A percentile compares a stretch with the other conserved stretches of the same genome.
Evolutionary conservation across 1,140 invertebrate species (phyloP).

Genomic region (Dryas iulia): DNA sequence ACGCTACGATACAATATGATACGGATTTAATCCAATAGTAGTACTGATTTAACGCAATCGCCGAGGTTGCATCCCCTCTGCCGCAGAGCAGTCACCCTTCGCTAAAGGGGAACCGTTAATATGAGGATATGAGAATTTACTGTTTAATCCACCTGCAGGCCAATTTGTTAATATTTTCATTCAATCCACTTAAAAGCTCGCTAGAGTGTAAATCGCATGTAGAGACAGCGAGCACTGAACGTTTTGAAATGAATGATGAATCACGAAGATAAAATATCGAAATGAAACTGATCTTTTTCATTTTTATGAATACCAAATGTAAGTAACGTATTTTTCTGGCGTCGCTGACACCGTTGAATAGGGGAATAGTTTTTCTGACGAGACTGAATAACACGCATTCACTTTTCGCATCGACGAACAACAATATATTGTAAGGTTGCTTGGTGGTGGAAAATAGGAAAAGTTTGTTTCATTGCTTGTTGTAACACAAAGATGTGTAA

Average conservation of each 20-base stretch:
- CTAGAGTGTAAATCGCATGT: constrained; percentile 28
- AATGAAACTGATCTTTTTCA: constrained; percentile 20
- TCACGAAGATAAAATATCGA: constrained; percentile 20
- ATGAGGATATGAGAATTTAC: constrained; percentile 79
- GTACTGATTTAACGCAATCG: constrained; percentile 74
- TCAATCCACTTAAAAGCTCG: constrained; percentile 74
- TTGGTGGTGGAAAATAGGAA: not conserved
- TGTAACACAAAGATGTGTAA: not conserved
- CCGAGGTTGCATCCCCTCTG: constrained; percentile 68
- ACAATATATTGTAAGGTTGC: constrained; percentile 3
- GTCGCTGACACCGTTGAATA: not conserved
- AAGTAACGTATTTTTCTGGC: constrained; percentile 7
- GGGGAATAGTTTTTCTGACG: not conserved
- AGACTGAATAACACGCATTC: constrained; percentile 3
- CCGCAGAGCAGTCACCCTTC: constrained; percentile 63
- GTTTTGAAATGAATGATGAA: constrained; percentile 32
- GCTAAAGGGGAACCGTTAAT: constrained; percentile 72
- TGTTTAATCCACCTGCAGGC: constrained; percentile 75
- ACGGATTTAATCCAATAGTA: constrained; percentile 65
- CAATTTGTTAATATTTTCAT: constrained; percentile 80
- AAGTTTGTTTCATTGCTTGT: not conserved
- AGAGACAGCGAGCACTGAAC: constrained; percentile 22
- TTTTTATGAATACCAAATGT: constrained; percentile 14
- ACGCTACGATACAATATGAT: constrained; percentile 40
- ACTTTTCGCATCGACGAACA: not conserved